Base-by-base conservation (phyloP, 2,888 invertebrate species). In the Andrena flavipes region DNA sequence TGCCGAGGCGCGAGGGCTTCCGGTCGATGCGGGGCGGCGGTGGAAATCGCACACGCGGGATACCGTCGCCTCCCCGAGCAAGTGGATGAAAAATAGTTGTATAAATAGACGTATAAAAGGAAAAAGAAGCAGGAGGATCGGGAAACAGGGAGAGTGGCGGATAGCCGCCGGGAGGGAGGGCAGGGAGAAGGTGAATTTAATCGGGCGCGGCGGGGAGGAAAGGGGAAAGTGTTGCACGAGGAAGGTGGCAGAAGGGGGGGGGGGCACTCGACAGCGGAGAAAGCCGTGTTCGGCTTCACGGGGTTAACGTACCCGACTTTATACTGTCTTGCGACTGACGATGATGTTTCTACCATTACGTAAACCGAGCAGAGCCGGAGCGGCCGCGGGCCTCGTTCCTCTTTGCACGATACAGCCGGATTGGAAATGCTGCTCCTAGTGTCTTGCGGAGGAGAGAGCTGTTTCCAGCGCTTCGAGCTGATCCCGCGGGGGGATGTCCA, bases 261-360 rank as follows among this genome's bases (percentile, higher is more conserved):
- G 65, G 74, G 76, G 51, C 64, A 73, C 73, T 76, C 82, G 83
- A 71, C 82, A 82, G 65, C 79, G 86, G 90, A 91, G 91, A 91
- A 91, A 91, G 91, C 90, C 80, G 87, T 82, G 87, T 86, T 87
- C 86, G 85, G 86, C 81, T 84, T 87, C 87, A 59, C 90, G 91
- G 90, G 91, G 92, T 92, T 88, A 92, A 92, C 84, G 92, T 88
- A 92, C 92, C 88, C 77, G 74, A 59, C 84, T 81, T 88, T 89
- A 87, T 86, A 85, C 82, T 70, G 86, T 78, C 84, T 87, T 84
- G 86, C 84, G 83, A 88, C 79, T 87, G 80, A 85, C 88, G 87
- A 88, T 88, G 88, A 87, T 88, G 88, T 89, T 90, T 89, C 87
- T 87, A 84, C 70, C 83, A 82, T 88, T 88, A 89, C 88, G 89